These are phyloP conservation scores for Pycnomerus fuliginosus DNA, from an alignment of 2,888 invertebrate genomes.

Conservation along the genomic window DNA sequence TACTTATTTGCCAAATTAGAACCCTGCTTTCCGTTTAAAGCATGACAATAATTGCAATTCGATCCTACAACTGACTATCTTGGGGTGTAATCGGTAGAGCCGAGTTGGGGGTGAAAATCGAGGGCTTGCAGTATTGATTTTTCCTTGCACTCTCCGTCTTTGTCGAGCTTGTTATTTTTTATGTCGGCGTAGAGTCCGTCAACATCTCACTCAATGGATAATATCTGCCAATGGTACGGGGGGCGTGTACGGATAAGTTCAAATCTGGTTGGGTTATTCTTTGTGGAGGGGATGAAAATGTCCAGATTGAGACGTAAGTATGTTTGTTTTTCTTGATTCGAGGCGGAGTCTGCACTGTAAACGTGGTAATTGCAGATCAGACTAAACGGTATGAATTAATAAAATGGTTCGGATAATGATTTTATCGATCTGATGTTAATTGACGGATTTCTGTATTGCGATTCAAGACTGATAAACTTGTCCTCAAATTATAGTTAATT, in stretches of 20 bases:
- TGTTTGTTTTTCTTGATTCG: slow-evolving; percentile 50
- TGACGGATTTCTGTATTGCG: slow-evolving; percentile 21
- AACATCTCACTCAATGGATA: slow-evolving; percentile 43
- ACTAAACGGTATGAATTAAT: slow-evolving; percentile 47
- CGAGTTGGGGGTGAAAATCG: too few species aligned
- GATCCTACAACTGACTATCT: too few species aligned
- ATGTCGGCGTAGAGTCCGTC: slow-evolving; percentile 15
- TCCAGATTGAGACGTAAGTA: slow-evolving; percentile 54
- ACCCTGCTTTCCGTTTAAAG: too few species aligned
- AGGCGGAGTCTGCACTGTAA: slow-evolving; percentile 46
- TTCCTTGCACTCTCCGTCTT: slow-evolving; percentile 13
- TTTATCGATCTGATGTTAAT: slow-evolving; percentile 45
- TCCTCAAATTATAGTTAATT: too few species aligned
- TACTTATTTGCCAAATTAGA: too few species aligned
- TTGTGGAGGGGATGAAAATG: slow-evolving; percentile 40
- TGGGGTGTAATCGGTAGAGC: too few species aligned
- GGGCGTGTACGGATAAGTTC: slow-evolving; percentile 39
- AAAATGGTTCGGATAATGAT: slow-evolving; percentile 49
- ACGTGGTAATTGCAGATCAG: slow-evolving; percentile 49
- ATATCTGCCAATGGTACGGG: slow-evolving; percentile 44
- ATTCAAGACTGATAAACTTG: slow-evolving; percentile 10
- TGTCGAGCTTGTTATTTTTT: slow-evolving; percentile 22
- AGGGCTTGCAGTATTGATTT: slow-evolving; percentile 9
- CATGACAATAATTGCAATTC: too few species aligned
- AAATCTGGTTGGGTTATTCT: slow-evolving; percentile 37